Base-by-base conservation (phyloP, 2,797 vertebrate species). In the Sparidentex hasta region DNA sequence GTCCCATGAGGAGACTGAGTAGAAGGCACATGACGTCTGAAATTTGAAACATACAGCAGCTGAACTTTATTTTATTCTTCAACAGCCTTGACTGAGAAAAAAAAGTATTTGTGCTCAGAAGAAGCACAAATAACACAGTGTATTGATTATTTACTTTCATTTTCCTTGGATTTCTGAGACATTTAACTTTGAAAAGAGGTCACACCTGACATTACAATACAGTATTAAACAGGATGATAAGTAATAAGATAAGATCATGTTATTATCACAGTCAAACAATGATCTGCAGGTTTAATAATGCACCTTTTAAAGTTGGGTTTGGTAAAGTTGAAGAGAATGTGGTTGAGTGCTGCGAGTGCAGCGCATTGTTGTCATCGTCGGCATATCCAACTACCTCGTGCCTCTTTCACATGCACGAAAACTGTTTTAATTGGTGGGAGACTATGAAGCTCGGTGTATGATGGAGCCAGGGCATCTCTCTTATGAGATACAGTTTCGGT, bases 11-110 rank as follows among this genome's bases (percentile, higher is more conserved):
- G 71, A 72, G 78, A 70, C 23, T 27, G 67, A 59, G 29, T 72
- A 69, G 75, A 54, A 54, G 72, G n/a, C 70, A 65, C 50, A 80
- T 78, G 54, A 69, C 66, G 65, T 67, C 67, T 78, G 44, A 77
- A 80, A 52, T 51, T 58, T 70, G 44, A 75, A 65, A 62, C 48
- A 8, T 38, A 38, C 7, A 8, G 20, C 33, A 56, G 73, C 29
- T 78, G 71, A 61, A 55, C 25, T 21, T 44, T 12, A 44, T 38
- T 76, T 65, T 47, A 38, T 61, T 59, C 71, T 54, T 51, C 12
- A 44, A 69, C 25, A 66, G 61, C 23, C 61, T 54, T 58, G n/a
- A 64, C 70, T 50, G 11, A 46, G 33, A 58, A 65, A 62, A 62
- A 20, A 27, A 1, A 41, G 52, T 27, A 7, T 41, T n/a, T 61